Evolutionary conservation across 2,888 invertebrate species (phyloP), one percentile per base, ranked within the genome.

Genomic region (Drosophila subquinaria): DNA sequence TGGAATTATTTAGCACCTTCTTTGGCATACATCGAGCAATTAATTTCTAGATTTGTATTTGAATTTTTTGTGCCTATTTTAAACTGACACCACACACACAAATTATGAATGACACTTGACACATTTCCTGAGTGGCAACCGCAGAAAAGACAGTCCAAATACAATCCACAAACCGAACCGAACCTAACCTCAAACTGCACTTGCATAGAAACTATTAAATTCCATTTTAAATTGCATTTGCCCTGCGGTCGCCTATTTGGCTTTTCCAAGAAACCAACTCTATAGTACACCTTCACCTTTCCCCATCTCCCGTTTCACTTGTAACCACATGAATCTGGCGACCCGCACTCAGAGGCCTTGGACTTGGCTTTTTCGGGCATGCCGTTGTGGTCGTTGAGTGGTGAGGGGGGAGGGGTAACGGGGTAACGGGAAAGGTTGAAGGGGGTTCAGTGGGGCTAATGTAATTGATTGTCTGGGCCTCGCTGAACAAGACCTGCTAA

Each of bases 391-490:
- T 69, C 48, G 69, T 67, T 42, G 30, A 15, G 27, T 4, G 27
- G 27, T n/a, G 48, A 3, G 48, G 5, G 8, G 45, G 15, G n/a
- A 23, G 23, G 15, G 15, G 38, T 1, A 23, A 9, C 23, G 5
- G 27, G 5, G 27, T 1, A 6, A 27, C 4, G 55, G 5, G 8
- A 30, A 30, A 30, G 30, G 30, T 27, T 27, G 30, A 30, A 9
- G 45, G 9, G 17, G 61, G 68, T 61, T 65, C 70, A 69, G 65
- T 74, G 77, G 50, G 57, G 65, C 72, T 87, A 81, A 83, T 82
- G 82, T 83, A 82, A 87, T 82, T 82, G 82, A 82, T 87, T 87
- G 87, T 83, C 81, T 81, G 70, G 64, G 70, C 80, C 56, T 50
- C 67, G 69, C 67, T 52, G 71, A 68, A 53, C 82, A 51, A 63